A percentile compares a stretch with the other conserved stretches of the same genome.
Conservation (phyloP, 64 coral and sea anemone genomes). For the Catalaphyllia jardinei region DNA sequence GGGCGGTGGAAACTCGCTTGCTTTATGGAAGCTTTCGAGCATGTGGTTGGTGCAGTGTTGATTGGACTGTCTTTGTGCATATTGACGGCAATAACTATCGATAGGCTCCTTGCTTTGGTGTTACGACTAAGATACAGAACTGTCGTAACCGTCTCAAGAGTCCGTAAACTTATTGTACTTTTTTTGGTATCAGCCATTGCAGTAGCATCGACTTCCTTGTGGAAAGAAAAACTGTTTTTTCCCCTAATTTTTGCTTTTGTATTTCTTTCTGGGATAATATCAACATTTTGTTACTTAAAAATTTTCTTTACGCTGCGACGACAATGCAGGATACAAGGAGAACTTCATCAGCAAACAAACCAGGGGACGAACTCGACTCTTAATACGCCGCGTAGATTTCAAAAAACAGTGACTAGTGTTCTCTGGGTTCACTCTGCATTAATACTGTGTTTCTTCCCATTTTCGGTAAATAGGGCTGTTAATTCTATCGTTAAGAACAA, state of each 20-base stretch:
- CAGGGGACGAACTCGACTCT: not conserved
- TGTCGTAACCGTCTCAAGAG: not conserved
- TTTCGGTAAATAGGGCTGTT: not conserved
- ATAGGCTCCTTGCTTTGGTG: not conserved
- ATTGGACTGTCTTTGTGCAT: not conserved
- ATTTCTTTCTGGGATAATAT: too few relatives aligned
- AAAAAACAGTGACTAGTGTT: not conserved
- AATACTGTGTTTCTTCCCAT: not conserved
- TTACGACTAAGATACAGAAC: conserved; percentile 1
- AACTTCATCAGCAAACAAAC: not conserved
- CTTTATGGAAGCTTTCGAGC: too few relatives aligned
- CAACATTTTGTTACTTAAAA: not conserved
- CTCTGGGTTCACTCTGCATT: not conserved
- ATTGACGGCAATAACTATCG: not conserved
- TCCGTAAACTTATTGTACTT: not conserved
- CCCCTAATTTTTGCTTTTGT: too few relatives aligned
- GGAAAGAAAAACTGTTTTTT: not conserved
- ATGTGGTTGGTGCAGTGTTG: not conserved
- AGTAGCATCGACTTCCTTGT: not conserved
- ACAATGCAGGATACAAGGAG: too few relatives aligned
- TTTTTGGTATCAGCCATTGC: not conserved
- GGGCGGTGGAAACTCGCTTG: too few relatives aligned
- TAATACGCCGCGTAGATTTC: not conserved
- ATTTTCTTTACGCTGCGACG: not conserved
- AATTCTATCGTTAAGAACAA: not conserved